These are phyloP conservation scores for Pangasius larnaudii DNA, from an alignment of 2,797 vertebrate species.

Conservation along the genomic window DNA sequence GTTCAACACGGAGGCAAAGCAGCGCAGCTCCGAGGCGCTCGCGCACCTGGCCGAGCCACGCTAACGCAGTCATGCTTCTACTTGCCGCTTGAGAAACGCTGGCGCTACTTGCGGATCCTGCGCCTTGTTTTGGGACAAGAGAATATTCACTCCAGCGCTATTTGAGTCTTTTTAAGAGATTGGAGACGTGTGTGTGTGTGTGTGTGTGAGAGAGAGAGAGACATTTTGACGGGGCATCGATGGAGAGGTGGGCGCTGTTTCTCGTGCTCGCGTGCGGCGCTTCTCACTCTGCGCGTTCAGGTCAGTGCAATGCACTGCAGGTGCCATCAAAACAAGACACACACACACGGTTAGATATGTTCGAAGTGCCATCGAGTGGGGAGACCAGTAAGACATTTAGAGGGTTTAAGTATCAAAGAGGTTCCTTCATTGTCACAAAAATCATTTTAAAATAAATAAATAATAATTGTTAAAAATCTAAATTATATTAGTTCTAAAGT, in stretches of 20 bases:
- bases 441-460: background rate
- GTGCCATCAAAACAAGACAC: slow-evolving; percentile 30
- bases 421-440: background rate
- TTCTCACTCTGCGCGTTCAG: slow-evolving; percentile 49
- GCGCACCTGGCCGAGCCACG: slow-evolving; percentile 55
- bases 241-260: slow-evolving; percentile 46
- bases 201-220: slow-evolving; percentile 7
- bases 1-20: slow-evolving; percentile 31
- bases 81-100: slow-evolving; percentile 46
- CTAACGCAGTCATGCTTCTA: slow-evolving; percentile 50
- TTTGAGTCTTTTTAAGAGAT: background rate
- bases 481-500: too few species aligned
- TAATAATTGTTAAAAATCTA: background rate
- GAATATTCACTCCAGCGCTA: too few species aligned
- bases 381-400: background rate
- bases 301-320: slow-evolving; percentile 51
- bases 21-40: slow-evolving; percentile 33
- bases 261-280: slow-evolving; percentile 39
- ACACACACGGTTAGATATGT: background rate
- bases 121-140: slow-evolving; percentile 27
- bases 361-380: background rate
- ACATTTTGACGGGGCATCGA: slow-evolving; percentile 9
- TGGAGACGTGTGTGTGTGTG: background rate
- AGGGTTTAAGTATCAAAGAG: background rate
- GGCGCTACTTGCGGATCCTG: slow-evolving; percentile 22